Conservation (phyloP, 2,888 invertebrate species). For the Orthosia gracilis region DNA sequence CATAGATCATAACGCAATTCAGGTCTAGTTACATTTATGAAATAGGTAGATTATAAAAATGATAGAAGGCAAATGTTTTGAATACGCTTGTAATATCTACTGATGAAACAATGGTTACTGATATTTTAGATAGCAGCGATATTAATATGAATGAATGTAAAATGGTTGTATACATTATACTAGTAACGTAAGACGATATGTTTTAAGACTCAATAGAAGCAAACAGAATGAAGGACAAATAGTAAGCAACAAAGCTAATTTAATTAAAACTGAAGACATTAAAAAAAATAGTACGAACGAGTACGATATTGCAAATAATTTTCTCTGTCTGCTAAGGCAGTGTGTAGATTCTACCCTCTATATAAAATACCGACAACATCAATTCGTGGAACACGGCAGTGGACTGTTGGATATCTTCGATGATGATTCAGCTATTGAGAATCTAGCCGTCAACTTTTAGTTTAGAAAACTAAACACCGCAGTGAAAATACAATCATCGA, state of each 20-base stretch:
- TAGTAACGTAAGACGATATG: slow-evolving; percentile 2
- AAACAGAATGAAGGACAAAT: background rate
- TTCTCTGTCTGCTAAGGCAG: background rate
- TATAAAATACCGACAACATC: background rate
- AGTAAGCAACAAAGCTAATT: background rate
- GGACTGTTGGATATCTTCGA: background rate
- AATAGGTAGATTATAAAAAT: slow-evolving; percentile 49
- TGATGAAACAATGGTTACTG: slow-evolving; percentile 40
- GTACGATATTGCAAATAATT: background rate
- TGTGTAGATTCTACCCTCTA: background rate
- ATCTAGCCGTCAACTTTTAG: background rate
- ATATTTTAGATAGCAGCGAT: slow-evolving; percentile 7
- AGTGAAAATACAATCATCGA: slow-evolving; percentile 7
- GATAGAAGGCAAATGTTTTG: slow-evolving; percentile 40
- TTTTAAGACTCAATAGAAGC: slow-evolving; percentile 9
- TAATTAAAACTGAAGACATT: background rate
- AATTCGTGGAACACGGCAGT: background rate
- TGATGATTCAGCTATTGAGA: background rate
- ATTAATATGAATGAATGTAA: slow-evolving; percentile 27
- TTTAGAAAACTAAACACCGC: background rate
- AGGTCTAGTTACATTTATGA: slow-evolving; percentile 63
- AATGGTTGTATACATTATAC: slow-evolving; percentile 2
- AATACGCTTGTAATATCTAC: slow-evolving; percentile 21
- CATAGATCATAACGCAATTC: slow-evolving; percentile 63
- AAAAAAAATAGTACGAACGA: background rate